Evolutionary conservation across 1,140 invertebrate species (phyloP), one percentile per base, ranked within the genome.

Genomic region (Heliconius himera): DNA sequence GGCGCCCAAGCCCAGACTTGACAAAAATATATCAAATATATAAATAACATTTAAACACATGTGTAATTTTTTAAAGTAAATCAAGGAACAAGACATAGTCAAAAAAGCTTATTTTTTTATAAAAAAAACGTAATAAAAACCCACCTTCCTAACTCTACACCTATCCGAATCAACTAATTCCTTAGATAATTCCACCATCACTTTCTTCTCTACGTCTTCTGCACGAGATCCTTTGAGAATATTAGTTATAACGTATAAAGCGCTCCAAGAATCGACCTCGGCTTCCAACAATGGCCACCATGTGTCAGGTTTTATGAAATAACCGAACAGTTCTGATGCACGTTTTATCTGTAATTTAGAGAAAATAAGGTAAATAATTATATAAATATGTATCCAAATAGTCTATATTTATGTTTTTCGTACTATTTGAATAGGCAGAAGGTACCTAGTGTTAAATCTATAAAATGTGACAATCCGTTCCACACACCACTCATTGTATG

Each of bases 311-410:
- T 91, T 93, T 60, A 97, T 96, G 94, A 97, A 98, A 87, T 97
- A 97, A 26, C 97, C 97, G 79, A 97, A 95, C 11, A 97, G 94
- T 86, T 97, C 96, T 9, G 96, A 96, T 33, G 96, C 95, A 9
- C 92, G 91, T 83, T 93, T 92, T 60, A 95, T 89, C 94, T 95
- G 79, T 16, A 60, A 72, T n/a, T n/a, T n/a, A n/a, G 3, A 46
- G 66, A 54, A 49, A 76, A 76, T 18, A 16, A 46, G 13, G 26
- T 33, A 29, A 36, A 70, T 60, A 51, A 20, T 20, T 51, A 46
- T 46, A 22, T 3, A 9, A 56, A 66, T 66, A 66, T 26, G n/a
- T 60, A 60, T 8, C 2, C 22, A 5, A 0, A 18, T 22, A 20
- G 20, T 56, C n/a, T 56, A n/a, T 20, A 56, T n/a, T 54, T 56